phyloP scores from a whole-genome alignment of 1,140 invertebrate genomes.

The Aphelenchoides fujianensis region DNA sequence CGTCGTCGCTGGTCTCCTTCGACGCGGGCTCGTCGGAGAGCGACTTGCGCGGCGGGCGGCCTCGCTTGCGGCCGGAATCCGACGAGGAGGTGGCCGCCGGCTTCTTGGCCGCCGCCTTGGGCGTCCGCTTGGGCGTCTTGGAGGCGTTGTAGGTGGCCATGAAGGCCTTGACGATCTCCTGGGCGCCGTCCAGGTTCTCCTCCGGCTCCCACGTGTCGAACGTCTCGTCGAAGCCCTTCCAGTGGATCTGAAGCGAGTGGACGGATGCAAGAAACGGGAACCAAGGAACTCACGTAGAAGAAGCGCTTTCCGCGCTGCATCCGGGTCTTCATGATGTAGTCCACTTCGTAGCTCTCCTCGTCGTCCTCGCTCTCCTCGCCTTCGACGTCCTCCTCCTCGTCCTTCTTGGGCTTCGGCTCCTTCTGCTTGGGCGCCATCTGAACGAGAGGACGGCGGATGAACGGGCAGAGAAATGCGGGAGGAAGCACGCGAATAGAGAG shows the following conservation, averaged over 20 bases:
- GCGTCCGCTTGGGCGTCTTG: too few species aligned
- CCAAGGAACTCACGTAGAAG: too few species aligned
- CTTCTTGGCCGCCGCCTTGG: neutral
- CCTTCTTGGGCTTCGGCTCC: neutral
- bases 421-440: conserved; percentile 3
- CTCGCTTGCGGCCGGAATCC: neutral
- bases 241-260: too few species aligned
- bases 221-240: conserved; percentile 19
- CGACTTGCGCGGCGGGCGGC: neutral
- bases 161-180: conserved; percentile 21
- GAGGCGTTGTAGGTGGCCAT: conserved; percentile 23
- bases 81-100: neutral
- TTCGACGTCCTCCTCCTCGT: conserved; percentile 1
- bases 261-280: too few species aligned
- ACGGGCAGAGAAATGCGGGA: neutral
- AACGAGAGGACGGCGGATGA: neutral
- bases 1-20: conserved; percentile 1
- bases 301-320: conserved; percentile 8
- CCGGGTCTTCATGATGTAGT: conserved; percentile 20
- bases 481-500: neutral
- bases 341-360: conserved; percentile 23
- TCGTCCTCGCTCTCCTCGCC: neutral
- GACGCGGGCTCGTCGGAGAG: neutral
- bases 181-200: conserved; percentile 16
- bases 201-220: conserved; percentile 24